Evolutionary conservation across 2,113 vertebrate species (phyloP).

Genomic region (Myrmecophaga tridactyla): DNA sequence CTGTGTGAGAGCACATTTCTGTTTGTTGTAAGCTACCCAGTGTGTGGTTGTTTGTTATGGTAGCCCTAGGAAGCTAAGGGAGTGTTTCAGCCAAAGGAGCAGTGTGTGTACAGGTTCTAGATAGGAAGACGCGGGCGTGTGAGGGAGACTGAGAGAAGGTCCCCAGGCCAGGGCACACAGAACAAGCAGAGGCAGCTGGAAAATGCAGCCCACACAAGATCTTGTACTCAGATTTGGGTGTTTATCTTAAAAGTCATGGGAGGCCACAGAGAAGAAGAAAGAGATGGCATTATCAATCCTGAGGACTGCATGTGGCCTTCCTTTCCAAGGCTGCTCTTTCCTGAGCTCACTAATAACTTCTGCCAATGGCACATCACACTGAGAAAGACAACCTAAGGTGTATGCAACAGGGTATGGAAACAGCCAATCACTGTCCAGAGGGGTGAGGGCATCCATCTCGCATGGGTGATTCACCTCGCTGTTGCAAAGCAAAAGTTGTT

Average conservation of each 20-base stretch:
- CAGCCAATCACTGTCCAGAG: background rate
- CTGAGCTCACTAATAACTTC: background rate
- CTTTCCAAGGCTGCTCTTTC: background rate
- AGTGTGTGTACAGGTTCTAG: background rate
- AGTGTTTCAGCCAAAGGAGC: background rate
- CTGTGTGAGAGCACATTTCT: no score
- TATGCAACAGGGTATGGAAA: background rate
- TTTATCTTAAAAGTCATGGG: background rate
- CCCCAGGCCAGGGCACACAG: no score
- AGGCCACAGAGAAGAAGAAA: background rate
- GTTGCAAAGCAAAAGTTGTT: background rate
- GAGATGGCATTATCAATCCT: background rate
- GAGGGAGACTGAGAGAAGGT: background rate
- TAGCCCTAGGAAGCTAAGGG: no score
- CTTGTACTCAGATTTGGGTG: background rate
- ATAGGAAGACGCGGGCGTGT: rapidly evolving
- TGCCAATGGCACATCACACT: background rate
- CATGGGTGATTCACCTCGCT: background rate
- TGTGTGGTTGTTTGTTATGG: no score
- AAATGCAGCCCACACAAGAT: background rate
- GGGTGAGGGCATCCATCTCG: rapidly evolving
- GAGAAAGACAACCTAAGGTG: background rate
- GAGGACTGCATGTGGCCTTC: background rate
- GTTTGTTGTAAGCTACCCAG: no score
- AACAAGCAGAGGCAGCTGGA: background rate